Base-by-base conservation (phyloP, 1,140 invertebrate genomes). In the Drosophila dunni region DNA sequence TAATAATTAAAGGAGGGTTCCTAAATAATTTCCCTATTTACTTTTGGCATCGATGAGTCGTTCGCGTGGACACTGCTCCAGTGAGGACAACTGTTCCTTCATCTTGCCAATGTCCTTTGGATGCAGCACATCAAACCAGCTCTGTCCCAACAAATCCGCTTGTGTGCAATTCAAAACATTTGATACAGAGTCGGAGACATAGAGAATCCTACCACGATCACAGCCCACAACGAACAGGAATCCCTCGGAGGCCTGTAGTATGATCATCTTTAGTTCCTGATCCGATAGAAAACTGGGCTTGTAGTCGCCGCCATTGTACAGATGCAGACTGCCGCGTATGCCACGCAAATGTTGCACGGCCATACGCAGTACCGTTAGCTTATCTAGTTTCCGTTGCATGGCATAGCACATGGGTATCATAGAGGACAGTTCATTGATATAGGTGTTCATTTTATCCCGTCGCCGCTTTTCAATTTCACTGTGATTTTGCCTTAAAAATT, bases 361-460 rank as follows among this genome's bases (percentile, higher is more conserved):
- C 97, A 98, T 98, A 1, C 98, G 93, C 1, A 99, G 93, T 3
- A 99, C 97, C 0, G 98, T 98, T 56, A 99, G 93, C 92, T 99
- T 99, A 93, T 98, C 98, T 70, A 98, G 93, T 93, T 99, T 99
- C 15, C 97, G 93, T 7, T 97, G 96, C 96, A 98, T 97, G 1
- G 97, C 96, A 81, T 96, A 96, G 90, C 98, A 98, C 96, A 98
- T 98, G 0, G 98, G 98, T 7, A 99, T 95, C 95, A 99, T 97
- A 1, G 95, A 94, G 33, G 97, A 97, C 34, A 99, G 91, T 92
- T 99, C 97, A 0, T 96, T 96, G 67, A 99, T 98, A 92, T 98
- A 98, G 0, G 96, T 97, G 93, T 98, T 98, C 98, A 99, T 99
- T 93, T 99, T 99, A 91, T 99, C 98, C 13, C 98, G 94, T 3